Conservation (phyloP, 2,888 invertebrate species). For the Yponomeuta sedellus region DNA sequence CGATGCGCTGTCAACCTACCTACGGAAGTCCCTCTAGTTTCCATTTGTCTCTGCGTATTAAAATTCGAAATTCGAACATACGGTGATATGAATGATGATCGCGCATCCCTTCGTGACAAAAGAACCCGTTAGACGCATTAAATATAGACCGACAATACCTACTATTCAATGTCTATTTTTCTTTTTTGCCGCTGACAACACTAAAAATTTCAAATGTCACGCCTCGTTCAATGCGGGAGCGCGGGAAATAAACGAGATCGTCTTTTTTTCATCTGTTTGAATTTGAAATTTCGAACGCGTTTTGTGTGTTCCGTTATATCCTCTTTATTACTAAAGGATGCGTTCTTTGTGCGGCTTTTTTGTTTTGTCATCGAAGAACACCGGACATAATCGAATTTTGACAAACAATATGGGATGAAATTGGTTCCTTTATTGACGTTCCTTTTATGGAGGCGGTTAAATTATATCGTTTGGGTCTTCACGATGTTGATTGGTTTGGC, state of each 20-base stretch:
- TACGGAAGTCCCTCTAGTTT: constrained; percentile 44
- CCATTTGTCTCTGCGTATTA: constrained; percentile 43
- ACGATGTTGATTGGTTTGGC: constrained; percentile 18
- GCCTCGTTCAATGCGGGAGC: constrained; percentile 65
- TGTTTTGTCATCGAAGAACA: constrained; percentile 49
- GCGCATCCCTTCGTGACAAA: constrained; percentile 51
- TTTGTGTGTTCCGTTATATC: constrained; percentile 51
- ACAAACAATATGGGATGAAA: constrained; percentile 69
- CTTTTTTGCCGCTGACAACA: constrained; percentile 55
- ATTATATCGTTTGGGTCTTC: constrained; percentile 42
- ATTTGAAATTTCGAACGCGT: constrained; percentile 40
- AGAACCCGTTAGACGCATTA: constrained; percentile 68
- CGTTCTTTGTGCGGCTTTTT: constrained; percentile 39
- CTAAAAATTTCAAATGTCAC: constrained; percentile 70
- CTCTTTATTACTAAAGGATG: constrained; percentile 44
- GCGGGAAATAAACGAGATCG: constrained; percentile 61
- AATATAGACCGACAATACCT: constrained; percentile 62
- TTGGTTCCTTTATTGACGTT: constrained; percentile 62
- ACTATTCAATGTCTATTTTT: constrained; percentile 51
- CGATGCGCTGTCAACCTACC: too few species aligned
- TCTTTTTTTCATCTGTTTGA: constrained; percentile 57
- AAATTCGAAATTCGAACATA: constrained; percentile 26
- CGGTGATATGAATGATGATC: constrained; percentile 42
- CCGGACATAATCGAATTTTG: constrained; percentile 68
- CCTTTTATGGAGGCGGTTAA: constrained; percentile 46